Conservation (phyloP, 2,113 vertebrate genomes). For the Corythoichthys haematopterus region DNA sequence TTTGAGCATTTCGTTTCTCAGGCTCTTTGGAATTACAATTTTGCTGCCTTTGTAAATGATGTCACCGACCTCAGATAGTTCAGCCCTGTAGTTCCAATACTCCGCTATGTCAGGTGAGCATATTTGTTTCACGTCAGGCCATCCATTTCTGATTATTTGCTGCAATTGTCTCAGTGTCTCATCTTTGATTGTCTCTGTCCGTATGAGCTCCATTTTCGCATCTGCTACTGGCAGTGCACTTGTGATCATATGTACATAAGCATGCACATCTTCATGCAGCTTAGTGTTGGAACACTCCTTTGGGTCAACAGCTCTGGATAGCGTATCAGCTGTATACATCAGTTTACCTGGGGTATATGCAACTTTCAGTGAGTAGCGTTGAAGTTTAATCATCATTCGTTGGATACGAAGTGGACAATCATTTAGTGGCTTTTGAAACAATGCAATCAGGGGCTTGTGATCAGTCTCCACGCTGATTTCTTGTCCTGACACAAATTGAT, state of each 20-base stretch:
- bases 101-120: neutral
- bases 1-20: neutral
- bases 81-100: constrained; percentile 3
- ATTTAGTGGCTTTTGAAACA: constrained; percentile 7
- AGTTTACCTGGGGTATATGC: too few relatives aligned
- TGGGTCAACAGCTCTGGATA: too few relatives aligned
- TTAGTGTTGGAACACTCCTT: neutral
- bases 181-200: neutral
- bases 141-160: neutral
- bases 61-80: neutral
- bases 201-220: neutral
- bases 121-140: neutral
- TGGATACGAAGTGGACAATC: constrained; percentile 4
- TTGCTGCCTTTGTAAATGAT: constrained; percentile 1
- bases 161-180: too few relatives aligned
- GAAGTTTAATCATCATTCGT: constrained; percentile 7
- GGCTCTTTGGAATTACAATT: constrained; percentile 7
- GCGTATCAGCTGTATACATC: too few relatives aligned
- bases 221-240: neutral
- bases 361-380: neutral
- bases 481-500: too few relatives aligned
- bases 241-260: constrained; percentile 1
- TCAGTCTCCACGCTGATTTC: too few relatives aligned
- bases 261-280: neutral
- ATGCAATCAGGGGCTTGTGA: neutral